Evolutionary conservation across 1,140 invertebrate species (phyloP).

Genomic region (Drusus annulatus): DNA sequence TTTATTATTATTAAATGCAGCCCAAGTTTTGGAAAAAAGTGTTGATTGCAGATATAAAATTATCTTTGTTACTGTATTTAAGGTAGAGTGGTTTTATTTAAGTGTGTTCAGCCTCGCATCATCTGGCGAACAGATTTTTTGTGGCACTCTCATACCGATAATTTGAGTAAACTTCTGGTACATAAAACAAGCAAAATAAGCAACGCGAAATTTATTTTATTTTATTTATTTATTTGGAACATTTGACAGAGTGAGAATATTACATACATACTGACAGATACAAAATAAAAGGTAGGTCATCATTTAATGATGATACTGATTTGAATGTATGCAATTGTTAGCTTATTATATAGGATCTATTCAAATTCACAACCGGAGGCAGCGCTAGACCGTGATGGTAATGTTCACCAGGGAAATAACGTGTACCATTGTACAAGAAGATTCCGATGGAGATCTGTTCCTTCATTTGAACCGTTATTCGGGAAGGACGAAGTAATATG

Average conservation of each 20-base stretch:
- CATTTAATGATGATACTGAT: not conserved
- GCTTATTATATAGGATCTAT: not conserved
- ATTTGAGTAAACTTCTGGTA: not conserved
- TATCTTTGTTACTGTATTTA: no score
- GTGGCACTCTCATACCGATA: not conserved
- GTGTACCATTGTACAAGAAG: not conserved
- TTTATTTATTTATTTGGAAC: no score
- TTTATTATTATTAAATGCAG: not conserved
- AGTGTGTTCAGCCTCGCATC: no score
- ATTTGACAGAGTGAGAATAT: no score
- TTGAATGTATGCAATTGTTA: no score
- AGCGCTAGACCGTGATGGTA: not conserved
- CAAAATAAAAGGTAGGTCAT: no score
- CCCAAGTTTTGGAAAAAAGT: not conserved
- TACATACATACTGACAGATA: no score
- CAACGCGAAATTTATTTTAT: not conserved
- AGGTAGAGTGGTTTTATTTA: no score
- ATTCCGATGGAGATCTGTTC: constrained; percentile 24
- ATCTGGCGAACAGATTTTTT: no score
- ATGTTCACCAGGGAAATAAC: constrained; percentile 8
- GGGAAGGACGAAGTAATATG: not conserved
- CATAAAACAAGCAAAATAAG: not conserved
- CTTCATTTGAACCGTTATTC: not conserved
- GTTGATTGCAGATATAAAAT: no score
- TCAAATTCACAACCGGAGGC: constrained; percentile 19